These are phyloP conservation scores for Dynastes tityus DNA, from an alignment of 2,888 invertebrate species.

Conservation along the genomic window DNA sequence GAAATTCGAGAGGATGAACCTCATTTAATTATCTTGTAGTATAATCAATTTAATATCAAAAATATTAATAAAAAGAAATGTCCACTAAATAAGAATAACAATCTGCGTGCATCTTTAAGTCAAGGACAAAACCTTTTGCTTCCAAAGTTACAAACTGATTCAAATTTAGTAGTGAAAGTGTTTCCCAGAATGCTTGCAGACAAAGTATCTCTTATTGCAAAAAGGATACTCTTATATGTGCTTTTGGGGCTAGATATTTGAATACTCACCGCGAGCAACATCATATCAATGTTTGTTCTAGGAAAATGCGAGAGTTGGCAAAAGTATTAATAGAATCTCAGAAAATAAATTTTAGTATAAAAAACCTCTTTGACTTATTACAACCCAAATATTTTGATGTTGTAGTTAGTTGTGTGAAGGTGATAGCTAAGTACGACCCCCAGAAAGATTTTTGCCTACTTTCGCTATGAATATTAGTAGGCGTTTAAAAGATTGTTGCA, in stretches of 20 bases:
- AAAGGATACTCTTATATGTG: slow-evolving; percentile 54
- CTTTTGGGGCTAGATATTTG: slow-evolving; percentile 55
- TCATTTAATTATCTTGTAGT: too few species aligned
- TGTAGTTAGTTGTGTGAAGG: neutral
- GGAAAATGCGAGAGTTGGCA: neutral
- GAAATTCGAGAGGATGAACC: too few species aligned
- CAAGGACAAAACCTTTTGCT: too few species aligned
- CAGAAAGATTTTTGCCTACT: slow-evolving; percentile 56
- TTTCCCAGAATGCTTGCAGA: slow-evolving; percentile 21
- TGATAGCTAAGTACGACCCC: slow-evolving; percentile 38
- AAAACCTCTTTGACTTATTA: neutral
- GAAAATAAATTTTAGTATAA: neutral
- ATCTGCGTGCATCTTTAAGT: too few species aligned
- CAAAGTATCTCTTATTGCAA: slow-evolving; percentile 51
- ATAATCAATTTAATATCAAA: too few species aligned
- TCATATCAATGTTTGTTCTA: slow-evolving; percentile 44
- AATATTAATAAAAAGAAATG: too few species aligned
- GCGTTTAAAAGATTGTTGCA: slow-evolving; percentile 58
- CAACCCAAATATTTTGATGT: neutral
- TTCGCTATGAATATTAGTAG: slow-evolving; percentile 57
- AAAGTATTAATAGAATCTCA: neutral
- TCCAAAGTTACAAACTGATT: too few species aligned
- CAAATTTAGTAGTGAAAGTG: too few species aligned
- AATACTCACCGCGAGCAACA: slow-evolving; percentile 56
- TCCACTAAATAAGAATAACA: too few species aligned